Evolutionary conservation across 53 echinoderm and acorn worm species (phyloP).

Genomic region (Apostichopus leukothele): DNA sequence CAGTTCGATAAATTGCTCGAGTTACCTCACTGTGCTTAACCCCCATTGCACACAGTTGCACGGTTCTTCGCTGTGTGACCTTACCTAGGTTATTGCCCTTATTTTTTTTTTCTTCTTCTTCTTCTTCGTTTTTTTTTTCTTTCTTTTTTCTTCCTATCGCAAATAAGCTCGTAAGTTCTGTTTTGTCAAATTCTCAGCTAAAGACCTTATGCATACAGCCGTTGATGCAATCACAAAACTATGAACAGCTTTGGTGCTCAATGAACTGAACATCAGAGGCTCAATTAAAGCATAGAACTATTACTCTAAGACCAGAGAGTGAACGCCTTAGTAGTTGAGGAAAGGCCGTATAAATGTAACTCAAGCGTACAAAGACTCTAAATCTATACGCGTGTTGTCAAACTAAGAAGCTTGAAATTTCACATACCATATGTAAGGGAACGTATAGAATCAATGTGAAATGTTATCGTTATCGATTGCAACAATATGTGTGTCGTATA

Average conservation of each 20-base stretch:
- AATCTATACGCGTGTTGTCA: too few relatives aligned
- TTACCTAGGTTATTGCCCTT: constrained; percentile 37
- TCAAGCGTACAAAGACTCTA: too few relatives aligned
- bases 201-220: background rate
- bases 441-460: too few relatives aligned
- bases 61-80: constrained; percentile 12
- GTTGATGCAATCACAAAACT: background rate
- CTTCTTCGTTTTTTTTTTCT: too few relatives aligned
- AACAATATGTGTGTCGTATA: too few relatives aligned
- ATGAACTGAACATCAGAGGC: background rate
- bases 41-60: constrained; percentile 16
- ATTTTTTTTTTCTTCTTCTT: background rate
- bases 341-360: too few relatives aligned
- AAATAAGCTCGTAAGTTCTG: constrained; percentile 15
- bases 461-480: too few relatives aligned
- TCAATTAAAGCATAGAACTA: background rate
- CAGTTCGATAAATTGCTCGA: background rate
- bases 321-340: too few relatives aligned
- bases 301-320: background rate
- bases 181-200: constrained; percentile 10
- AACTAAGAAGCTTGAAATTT: too few relatives aligned
- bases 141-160: background rate
- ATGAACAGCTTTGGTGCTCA: background rate
- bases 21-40: constrained; percentile 9
- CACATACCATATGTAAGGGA: too few relatives aligned